phyloP scores from a whole-genome alignment of 2,113 vertebrate species.

The Proteles cristata region DNA sequence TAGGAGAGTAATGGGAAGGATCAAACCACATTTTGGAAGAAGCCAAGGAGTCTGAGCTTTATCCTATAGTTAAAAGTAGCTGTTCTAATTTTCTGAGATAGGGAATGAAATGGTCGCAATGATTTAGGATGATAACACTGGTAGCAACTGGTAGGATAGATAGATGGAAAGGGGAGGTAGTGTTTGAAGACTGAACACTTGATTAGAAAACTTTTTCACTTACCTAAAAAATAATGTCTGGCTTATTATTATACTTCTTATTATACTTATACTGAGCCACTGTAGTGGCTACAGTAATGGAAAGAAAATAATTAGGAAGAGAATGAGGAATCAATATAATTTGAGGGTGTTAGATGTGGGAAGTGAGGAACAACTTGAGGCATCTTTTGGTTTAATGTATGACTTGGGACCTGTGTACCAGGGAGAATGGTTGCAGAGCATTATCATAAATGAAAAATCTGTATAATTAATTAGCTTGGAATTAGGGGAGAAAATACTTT shows the following conservation, averaged over 20 bases:
- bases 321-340: not conserved
- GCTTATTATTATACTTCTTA: too few relatives aligned
- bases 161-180: not conserved
- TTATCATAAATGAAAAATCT: not conserved
- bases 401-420: not conserved
- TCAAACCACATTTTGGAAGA: conserved; percentile 34
- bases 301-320: not conserved
- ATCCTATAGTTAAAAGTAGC: not conserved
- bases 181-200: not conserved
- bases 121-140: not conserved
- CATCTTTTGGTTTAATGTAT: not conserved
- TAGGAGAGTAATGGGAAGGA: not conserved
- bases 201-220: not conserved
- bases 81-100: conserved; percentile 28
- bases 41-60: not conserved
- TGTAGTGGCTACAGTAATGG: not conserved
- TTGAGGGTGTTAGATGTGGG: not conserved
- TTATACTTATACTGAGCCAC: too few relatives aligned
- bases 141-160: not conserved
- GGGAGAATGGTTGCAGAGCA: not conserved
- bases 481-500: not conserved
- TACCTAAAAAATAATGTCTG: not conserved
- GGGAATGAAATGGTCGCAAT: not conserved
- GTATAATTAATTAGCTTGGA: not conserved
- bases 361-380: not conserved